Evolutionary conservation across 2,797 vertebrate genomes (phyloP).

Genomic region (Vireo griseus): DNA sequence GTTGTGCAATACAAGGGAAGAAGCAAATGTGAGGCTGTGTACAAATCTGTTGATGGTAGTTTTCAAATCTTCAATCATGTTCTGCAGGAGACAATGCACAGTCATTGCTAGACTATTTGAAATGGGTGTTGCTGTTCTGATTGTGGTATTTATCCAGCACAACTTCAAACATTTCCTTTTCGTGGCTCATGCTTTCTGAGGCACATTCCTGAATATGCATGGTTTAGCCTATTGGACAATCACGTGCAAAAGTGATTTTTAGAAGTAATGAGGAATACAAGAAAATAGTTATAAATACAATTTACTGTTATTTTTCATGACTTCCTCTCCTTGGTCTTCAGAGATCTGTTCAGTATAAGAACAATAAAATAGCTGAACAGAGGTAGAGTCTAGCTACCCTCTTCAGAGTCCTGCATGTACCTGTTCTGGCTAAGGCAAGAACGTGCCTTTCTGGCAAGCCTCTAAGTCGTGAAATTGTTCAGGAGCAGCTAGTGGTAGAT

Average conservation of each 20-base stretch:
- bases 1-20: neutral
- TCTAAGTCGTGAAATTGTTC: neutral
- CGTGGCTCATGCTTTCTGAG: neutral
- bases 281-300: neutral
- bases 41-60: neutral
- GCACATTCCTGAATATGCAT: neutral
- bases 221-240: neutral
- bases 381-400: neutral
- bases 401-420: neutral
- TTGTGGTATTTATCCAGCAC: neutral
- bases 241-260: neutral
- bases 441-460: neutral
- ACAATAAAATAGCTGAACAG: neutral
- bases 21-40: neutral
- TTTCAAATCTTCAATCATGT: neutral
- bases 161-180: neutral
- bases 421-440: neutral
- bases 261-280: neutral
- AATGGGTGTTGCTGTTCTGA: neutral
- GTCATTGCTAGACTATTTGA: neutral
- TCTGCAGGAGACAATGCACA: neutral
- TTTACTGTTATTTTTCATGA: neutral
- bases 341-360: neutral
- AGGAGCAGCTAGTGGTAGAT: neutral
- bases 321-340: neutral